Conservation (phyloP, 2,888 invertebrate species). For the Andrena chrysosceles region DNA sequence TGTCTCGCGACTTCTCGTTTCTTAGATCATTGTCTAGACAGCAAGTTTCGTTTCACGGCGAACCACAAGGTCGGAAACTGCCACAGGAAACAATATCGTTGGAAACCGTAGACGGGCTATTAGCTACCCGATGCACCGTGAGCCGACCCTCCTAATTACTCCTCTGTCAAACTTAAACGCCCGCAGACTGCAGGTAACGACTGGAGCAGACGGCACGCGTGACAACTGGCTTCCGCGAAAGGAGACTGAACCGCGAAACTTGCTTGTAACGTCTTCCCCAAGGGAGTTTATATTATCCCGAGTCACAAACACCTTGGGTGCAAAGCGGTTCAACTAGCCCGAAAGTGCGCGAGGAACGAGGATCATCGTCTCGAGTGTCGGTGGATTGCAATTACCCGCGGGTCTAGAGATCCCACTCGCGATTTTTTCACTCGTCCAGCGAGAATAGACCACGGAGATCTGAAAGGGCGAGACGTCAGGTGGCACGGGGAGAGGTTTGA, state of each 20-base stretch:
- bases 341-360: too few relatives aligned
- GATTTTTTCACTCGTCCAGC: neutral
- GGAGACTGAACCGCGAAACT: neutral
- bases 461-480: constrained; percentile 55
- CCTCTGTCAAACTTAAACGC: constrained; percentile 20
- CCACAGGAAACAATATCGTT: constrained; percentile 35
- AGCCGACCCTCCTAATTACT: constrained; percentile 33
- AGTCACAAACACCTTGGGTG: too few relatives aligned
- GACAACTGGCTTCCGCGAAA: neutral
- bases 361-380: too few relatives aligned
- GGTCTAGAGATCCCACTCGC: too few relatives aligned
- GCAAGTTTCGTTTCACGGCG: constrained; percentile 10
- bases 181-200: neutral
- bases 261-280: neutral
- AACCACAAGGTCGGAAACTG: constrained; percentile 2
- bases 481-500: constrained; percentile 70
- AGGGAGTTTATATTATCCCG: too few relatives aligned
- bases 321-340: too few relatives aligned
- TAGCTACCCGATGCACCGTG: constrained; percentile 16
- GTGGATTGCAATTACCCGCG: too few relatives aligned
- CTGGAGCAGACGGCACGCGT: neutral
- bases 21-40: constrained; percentile 6
- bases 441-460: neutral
- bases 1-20: neutral
- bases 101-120: constrained; percentile 21